These are phyloP conservation scores for Scyliorhinus canicula DNA, from an alignment of 2,797 vertebrate genomes.

Conservation along the genomic window DNA sequence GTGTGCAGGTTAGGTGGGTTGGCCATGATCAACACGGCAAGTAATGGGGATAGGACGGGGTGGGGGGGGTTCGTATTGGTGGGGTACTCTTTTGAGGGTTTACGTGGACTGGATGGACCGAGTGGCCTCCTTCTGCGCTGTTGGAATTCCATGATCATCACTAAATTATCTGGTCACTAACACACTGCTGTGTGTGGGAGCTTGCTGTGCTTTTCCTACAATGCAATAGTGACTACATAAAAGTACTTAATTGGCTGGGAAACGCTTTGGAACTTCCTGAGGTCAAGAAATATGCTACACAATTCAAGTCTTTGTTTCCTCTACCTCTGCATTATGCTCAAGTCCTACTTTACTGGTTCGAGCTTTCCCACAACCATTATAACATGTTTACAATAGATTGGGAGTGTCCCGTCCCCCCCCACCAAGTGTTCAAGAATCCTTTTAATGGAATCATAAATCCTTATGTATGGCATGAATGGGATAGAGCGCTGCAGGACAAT, in stretches of 20 bases:
- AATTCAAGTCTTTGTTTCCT: neutral
- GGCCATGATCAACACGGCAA: too few species aligned
- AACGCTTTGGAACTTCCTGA: too few species aligned
- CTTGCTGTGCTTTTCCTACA: neutral
- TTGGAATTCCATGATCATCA: too few species aligned
- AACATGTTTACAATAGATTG: neutral
- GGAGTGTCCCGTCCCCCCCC: neutral
- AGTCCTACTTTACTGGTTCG: neutral
- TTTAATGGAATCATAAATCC: neutral
- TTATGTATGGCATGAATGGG: neutral
- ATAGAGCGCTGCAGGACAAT: neutral
- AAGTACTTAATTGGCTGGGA: too few species aligned
- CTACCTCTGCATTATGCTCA: neutral
- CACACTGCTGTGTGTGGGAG: neutral
- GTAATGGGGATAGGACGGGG: too few species aligned
- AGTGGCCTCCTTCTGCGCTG: too few species aligned
- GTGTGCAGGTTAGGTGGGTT: too few species aligned
- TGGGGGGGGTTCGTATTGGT: too few species aligned
- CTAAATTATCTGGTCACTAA: neutral
- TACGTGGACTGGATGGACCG: too few species aligned
- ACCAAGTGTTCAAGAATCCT: neutral
- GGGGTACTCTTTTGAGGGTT: too few species aligned
- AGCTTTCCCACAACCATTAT: neutral
- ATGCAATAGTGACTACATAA: neutral
- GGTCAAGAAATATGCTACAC: too few species aligned